phyloP scores from a whole-genome alignment of 2,888 invertebrate species.

The Ischnus inquisitorius region DNA sequence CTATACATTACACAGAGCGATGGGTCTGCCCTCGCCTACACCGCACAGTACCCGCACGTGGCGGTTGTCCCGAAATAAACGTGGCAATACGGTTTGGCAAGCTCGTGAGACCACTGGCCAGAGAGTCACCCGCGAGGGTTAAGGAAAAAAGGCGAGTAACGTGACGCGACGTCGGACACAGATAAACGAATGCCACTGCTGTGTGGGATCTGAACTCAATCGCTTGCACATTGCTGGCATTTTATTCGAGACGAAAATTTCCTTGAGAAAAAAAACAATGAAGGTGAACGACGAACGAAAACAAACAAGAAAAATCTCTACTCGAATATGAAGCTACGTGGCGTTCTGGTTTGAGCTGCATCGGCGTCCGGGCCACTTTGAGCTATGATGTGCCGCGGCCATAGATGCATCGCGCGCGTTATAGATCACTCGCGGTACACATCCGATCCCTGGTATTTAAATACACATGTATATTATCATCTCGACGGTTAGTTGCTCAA shows the following conservation, averaged over 20 bases:
- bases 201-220: slow-evolving; percentile 12
- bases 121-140: slow-evolving; percentile 59
- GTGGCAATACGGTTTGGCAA: slow-evolving; percentile 81
- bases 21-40: slow-evolving; percentile 71
- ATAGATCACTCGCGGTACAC: slow-evolving; percentile 59
- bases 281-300: slow-evolving; percentile 3
- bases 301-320: slow-evolving; percentile 9
- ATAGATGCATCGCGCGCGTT: slow-evolving; percentile 63
- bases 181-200: slow-evolving; percentile 48
- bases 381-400: slow-evolving; percentile 63
- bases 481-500: background rate
- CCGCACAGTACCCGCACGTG: slow-evolving; percentile 81
- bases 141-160: slow-evolving; percentile 55
- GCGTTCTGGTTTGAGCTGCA: slow-evolving; percentile 38
- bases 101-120: slow-evolving; percentile 74
- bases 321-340: slow-evolving; percentile 10
- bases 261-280: background rate
- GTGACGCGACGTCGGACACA: slow-evolving; percentile 63
- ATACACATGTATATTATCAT: slow-evolving; percentile 29
- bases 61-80: slow-evolving; percentile 81
- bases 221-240: background rate
- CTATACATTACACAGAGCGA: slow-evolving; percentile 59
- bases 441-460: slow-evolving; percentile 35
- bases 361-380: slow-evolving; percentile 68
- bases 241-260: background rate